Base-by-base conservation (phyloP, 2,888 invertebrate genomes). In the Chesias legatella region DNA sequence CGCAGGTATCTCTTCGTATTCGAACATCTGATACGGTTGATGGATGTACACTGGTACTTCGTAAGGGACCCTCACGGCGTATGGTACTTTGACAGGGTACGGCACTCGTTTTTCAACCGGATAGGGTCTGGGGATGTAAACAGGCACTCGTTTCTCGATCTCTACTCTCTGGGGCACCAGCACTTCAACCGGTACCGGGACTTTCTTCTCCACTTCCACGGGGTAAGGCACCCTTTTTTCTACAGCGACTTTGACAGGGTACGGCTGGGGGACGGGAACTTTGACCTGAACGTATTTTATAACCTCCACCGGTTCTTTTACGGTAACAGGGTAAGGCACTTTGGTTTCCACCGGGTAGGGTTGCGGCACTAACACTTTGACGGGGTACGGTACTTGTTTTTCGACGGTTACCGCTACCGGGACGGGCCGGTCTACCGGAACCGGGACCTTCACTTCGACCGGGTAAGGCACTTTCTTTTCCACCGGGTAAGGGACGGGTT, bases 301-400 rank as follows among this genome's bases (percentile, higher is more conserved):
- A 6, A 88, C 80, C 61, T 84, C 82, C 10, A 72, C 62, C 7
- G 83, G 85, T 45, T 88, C 81, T 75, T 89, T 90, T 1, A 89
- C 77, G 52, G 84, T 71, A 7, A 86, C 82, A 3, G 86, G 84
- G 48, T 84, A 83, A 31, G 86, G 89, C n/a, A 91, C 88, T 63
- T 79, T 88, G n/a, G 84, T 83, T 63, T 90, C 90, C 35, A 90
- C 89, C 0, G 90, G 86, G 39, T 85, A 84, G 1, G 86, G 85
- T 50, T 83, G 80, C 2, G 88, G 88, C 11, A 89, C 79, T 33
- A 76, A 57, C 17, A 88, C 76, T 62, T 70, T 84, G 11, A 82
- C 82, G 1, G 83, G 79, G 45, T 79, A 79, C n/a, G 79, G 80
- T 3, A 83, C 79, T 53, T 60, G 62, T 49, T 83, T 74, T 63